A percentile compares a stretch with the other conserved stretches of the same genome.
phyloP scores from a whole-genome alignment of 1,140 invertebrate species.

The Tetramorium alpestre region DNA sequence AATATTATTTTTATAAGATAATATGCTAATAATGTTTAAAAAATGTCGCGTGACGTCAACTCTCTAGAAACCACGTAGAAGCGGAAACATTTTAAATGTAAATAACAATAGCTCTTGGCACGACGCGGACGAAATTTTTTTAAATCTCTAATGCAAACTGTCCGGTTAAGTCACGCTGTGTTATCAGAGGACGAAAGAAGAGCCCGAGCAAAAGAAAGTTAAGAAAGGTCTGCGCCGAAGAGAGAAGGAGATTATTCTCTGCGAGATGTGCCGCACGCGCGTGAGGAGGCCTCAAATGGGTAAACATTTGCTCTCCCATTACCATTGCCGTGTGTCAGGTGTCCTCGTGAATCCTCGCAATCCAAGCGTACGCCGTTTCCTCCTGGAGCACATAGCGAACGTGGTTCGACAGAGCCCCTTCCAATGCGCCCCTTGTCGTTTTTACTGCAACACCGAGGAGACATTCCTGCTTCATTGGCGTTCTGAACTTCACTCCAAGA shows the following conservation, averaged over 20 bases:
- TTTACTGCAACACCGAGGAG: slow-evolving; percentile 92
- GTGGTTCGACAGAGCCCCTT: slow-evolving; percentile 93
- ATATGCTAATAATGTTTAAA: neutral
- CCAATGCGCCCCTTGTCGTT: slow-evolving; percentile 93
- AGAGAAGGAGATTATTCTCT: slow-evolving; percentile 87
- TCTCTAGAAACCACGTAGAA: neutral
- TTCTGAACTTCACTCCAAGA: slow-evolving; percentile 87
- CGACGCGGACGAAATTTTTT: neutral
- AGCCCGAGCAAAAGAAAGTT: slow-evolving; percentile 73
- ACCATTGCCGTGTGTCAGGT: slow-evolving; percentile 90
- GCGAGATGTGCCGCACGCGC: slow-evolving; percentile 89
- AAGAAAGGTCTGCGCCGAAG: slow-evolving; percentile 84
- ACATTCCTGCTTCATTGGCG: slow-evolving; percentile 92
- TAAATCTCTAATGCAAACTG: neutral
- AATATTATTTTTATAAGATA: neutral
- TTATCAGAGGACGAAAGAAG: slow-evolving; percentile 73
- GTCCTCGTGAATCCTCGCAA: slow-evolving; percentile 80
- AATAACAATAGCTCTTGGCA: neutral
- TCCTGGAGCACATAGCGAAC: slow-evolving; percentile 91
- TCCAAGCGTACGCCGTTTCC: slow-evolving; percentile 86
- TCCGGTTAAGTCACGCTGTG: neutral
- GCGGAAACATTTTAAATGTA: neutral
- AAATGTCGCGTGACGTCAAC: neutral
- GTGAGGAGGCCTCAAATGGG: slow-evolving; percentile 90
- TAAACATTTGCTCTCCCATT: slow-evolving; percentile 94